A percentile compares a stretch with the other conserved stretches of the same genome.
Evolutionary conservation across 2,797 vertebrate species (phyloP).

Genomic region (Schizopygopsis pylzovi): DNA sequence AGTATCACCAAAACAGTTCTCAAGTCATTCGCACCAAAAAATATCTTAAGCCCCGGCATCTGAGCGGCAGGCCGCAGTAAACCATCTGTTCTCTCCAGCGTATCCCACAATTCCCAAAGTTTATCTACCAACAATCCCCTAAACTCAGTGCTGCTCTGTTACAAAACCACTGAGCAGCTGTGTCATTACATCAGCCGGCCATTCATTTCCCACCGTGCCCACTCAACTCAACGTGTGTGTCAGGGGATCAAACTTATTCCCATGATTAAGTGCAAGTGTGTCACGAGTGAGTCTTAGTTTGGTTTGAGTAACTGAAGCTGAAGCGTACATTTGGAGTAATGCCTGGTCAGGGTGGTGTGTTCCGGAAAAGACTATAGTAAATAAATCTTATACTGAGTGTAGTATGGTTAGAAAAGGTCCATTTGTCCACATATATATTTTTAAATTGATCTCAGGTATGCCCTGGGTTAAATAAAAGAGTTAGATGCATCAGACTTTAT

Average conservation of each 20-base stretch:
- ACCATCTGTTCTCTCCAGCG: conserved; percentile 49
- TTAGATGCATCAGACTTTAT: not conserved
- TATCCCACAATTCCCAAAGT: conserved; percentile 53
- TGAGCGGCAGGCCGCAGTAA: conserved; percentile 30
- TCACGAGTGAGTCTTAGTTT: conserved; percentile 10
- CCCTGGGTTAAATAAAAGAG: not conserved
- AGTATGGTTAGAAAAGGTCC: not conserved
- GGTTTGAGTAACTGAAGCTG: conserved; percentile 20
- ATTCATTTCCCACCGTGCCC: conserved; percentile 43
- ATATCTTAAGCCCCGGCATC: conserved; percentile 39
- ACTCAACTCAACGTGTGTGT: conserved; percentile 32
- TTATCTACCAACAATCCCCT: conserved; percentile 52
- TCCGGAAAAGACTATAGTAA: not conserved
- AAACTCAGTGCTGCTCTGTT: conserved; percentile 29
- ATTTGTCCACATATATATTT: not conserved
- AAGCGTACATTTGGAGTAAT: not conserved
- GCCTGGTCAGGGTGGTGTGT: not conserved
- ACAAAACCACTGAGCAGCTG: conserved; percentile 46
- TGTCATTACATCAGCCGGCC: conserved; percentile 37
- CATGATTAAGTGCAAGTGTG: conserved; percentile 43
- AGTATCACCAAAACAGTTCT: conserved; percentile 38
- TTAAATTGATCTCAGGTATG: not conserved
- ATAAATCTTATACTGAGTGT: conserved; percentile 10
- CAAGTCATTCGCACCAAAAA: conserved; percentile 43
- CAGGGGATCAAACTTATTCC: conserved; percentile 45